A percentile compares a stretch with the other conserved stretches of the same genome.
These are phyloP conservation scores for Ataeniobius toweri DNA, from an alignment of 2,797 vertebrate species.

Conservation along the genomic window DNA sequence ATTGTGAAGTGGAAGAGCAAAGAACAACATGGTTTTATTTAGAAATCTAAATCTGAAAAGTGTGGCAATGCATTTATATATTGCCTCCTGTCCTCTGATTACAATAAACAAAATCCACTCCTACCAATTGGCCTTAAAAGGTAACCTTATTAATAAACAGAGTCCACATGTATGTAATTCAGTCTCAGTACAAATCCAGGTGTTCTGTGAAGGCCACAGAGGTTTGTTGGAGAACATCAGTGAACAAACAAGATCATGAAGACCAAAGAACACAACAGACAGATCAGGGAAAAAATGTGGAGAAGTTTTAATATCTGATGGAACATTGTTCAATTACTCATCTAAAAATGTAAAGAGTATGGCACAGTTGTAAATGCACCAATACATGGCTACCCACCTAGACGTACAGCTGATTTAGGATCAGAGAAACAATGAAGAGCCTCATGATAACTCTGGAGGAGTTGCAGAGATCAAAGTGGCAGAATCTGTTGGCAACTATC, in stretches of 20 bases:
- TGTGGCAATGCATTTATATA: neutral
- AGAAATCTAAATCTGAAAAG: neutral
- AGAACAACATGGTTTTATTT: neutral
- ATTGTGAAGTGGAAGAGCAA: neutral
- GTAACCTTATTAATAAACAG: neutral
- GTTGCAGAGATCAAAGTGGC: neutral
- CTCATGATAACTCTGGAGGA: neutral
- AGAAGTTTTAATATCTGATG: no score
- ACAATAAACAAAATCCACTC: neutral
- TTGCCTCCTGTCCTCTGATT: neutral
- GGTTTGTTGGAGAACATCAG: no score
- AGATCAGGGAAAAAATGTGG: no score
- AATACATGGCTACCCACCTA: no score
- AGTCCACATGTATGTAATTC: neutral
- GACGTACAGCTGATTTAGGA: no score
- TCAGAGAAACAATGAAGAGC: no score
- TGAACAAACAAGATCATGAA: no score
- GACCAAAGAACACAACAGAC: no score
- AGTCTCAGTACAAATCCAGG: neutral
- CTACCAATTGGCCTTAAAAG: neutral
- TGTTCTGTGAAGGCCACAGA: neutral
- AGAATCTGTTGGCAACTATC: no score
- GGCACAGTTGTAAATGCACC: no score
- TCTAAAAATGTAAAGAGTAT: no score
- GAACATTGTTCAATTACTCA: no score